These are phyloP conservation scores for Brevimyrus niger DNA, from an alignment of 2,113 vertebrate species.

Conservation along the genomic window DNA sequence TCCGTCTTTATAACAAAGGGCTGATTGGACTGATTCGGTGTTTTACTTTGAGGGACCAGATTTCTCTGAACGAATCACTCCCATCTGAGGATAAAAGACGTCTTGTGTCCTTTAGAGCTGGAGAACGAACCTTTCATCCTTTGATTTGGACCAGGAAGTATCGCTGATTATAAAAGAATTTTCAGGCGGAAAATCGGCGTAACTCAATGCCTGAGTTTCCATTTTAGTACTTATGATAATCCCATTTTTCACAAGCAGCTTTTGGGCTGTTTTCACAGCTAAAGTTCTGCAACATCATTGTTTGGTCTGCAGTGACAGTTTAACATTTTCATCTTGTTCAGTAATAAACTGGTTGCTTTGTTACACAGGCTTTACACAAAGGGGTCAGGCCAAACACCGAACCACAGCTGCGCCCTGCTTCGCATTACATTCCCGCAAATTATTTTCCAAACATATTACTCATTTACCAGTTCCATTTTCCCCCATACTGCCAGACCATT, in stretches of 20 bases:
- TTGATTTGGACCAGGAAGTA: slow-evolving; percentile 1
- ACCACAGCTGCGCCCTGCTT: not conserved
- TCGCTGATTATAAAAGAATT: not conserved
- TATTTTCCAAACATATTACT: not conserved
- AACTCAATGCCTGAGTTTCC: not conserved
- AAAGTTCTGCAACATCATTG: not conserved
- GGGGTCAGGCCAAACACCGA: not conserved
- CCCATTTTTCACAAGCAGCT: not conserved
- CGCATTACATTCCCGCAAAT: not conserved
- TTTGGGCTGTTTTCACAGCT: not conserved
- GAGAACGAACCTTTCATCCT: not conserved
- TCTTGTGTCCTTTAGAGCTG: not conserved
- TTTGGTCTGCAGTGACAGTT: not conserved
- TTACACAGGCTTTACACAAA: not conserved
- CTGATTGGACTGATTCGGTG: not conserved
- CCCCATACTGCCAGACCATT: not conserved
- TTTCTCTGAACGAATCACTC: not conserved
- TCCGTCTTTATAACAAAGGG: not conserved
- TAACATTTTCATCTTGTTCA: too few species aligned
- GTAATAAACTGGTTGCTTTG: not conserved
- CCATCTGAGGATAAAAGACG: not conserved
- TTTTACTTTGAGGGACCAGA: not conserved
- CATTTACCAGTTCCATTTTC: not conserved
- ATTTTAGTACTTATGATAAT: not conserved
- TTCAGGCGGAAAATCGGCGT: not conserved